phyloP scores from a whole-genome alignment of 2,113 vertebrate genomes.

The Podarcis cretensis region DNA sequence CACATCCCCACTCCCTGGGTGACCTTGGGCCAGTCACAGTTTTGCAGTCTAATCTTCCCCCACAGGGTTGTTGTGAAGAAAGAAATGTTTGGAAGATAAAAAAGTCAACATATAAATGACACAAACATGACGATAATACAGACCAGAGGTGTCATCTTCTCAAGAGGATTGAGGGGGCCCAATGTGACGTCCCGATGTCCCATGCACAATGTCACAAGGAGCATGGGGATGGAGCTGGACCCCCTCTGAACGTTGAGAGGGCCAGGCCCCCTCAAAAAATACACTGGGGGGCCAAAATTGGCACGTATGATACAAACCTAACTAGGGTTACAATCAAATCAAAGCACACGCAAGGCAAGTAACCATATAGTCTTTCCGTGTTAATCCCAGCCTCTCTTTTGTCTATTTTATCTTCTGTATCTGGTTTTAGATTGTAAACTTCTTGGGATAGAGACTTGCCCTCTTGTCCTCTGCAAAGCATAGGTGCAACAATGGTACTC shows the following conservation, averaged over 20 bases:
- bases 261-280: no score
- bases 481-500: neutral
- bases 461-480: neutral
- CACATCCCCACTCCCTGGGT: neutral
- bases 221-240: no score
- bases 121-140: no score
- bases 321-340: neutral
- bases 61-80: neutral
- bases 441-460: neutral
- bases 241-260: no score
- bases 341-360: neutral
- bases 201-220: no score
- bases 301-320: neutral
- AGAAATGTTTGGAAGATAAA: neutral
- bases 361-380: neutral
- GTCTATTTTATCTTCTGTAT: neutral
- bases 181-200: no score
- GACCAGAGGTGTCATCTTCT: no score
- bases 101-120: neutral
- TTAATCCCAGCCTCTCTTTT: neutral
- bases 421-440: neutral
- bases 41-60: neutral
- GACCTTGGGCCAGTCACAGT: neutral
- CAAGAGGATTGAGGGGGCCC: no score
- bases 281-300: no score